Evolutionary conservation across 2,888 invertebrate genomes (phyloP), one percentile per base, ranked within the genome.

Genomic region (Leptarthrus brevirostris): DNA sequence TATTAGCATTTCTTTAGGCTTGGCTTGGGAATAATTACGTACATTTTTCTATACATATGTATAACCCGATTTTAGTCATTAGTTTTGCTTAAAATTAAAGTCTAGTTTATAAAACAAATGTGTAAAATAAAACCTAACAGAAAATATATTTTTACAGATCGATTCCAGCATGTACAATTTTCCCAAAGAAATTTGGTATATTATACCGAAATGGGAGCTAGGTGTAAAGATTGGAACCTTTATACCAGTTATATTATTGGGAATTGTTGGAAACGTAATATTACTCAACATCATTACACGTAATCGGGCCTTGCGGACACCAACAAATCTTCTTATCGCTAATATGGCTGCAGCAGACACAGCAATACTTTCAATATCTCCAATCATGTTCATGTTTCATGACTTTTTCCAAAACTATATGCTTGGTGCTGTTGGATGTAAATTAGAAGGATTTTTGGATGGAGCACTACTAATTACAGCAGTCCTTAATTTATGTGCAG

Each of bases 391-490:
- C 84, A 85, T 95, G 76, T 87, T 90, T 12, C 87, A 90, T 52
- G 92, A 94, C 81, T 89, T 93, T 79, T 93, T 89, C 80, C 94
- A 94, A 84, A 92, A 92, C 79, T 95, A 90, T 82, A 87, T 91
- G 77, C 83, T 95, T 74, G 92, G 91, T 16, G 85, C 86, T 10
- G 87, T 92, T 73, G 93, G 93, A 6, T 95, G 95, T 81, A 89
- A 90, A 78, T 87, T 90, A 78, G 94, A 94, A 83, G 93, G 92
- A 1, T 92, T 92, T 79, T 81, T 93, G 36, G 92, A 93, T 86
- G 93, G 91, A 53, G 86, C 91, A 0, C 86, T 93, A 66, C 86
- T 95, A 1, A 85, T 95, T 66, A 90, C 93, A 2, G 91, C 92
- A 54, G 92, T 95, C 0, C 88, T 92, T 75, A 94, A 92, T 74